Conservation (phyloP, 1,140 invertebrate genomes). For the Scaptodrosophila lebanonensis region DNA sequence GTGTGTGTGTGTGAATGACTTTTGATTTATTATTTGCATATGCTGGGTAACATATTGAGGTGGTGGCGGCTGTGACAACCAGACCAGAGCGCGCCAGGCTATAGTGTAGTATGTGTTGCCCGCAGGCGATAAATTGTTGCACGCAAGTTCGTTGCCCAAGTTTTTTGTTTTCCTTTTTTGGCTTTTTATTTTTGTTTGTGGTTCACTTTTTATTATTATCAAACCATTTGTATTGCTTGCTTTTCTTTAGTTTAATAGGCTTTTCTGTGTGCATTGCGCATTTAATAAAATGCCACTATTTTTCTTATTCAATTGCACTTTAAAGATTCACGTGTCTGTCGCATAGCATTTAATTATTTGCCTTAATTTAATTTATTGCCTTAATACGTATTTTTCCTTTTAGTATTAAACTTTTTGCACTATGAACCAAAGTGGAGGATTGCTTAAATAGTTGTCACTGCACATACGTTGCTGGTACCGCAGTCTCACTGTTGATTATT, state of each 20-base stretch:
- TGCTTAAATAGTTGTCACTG: constrained; percentile 35
- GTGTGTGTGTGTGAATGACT: no score
- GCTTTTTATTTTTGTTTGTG: constrained; percentile 34
- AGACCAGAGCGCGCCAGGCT: constrained; percentile 22
- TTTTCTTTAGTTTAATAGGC: constrained; percentile 20
- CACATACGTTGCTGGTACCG: constrained; percentile 49
- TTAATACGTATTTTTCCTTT: constrained; percentile 4
- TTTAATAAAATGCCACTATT: constrained; percentile 28
- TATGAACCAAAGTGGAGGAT: no score
- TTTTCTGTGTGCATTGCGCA: constrained; percentile 43
- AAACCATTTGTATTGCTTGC: constrained; percentile 1
- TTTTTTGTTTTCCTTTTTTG: constrained; percentile 48
- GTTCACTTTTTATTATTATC: constrained; percentile 15
- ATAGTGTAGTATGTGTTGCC: constrained; percentile 28
- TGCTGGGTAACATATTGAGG: no score
- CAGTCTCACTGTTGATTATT: constrained; percentile 17
- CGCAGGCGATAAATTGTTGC: constrained; percentile 52
- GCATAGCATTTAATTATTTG: constrained; percentile 18
- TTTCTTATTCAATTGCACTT: constrained; percentile 3
- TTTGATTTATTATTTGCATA: constrained; percentile 73
- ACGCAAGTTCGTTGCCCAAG: constrained; percentile 68
- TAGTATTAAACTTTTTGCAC: constrained; percentile 29
- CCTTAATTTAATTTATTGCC: constrained; percentile 11
- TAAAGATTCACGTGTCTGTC: background rate
- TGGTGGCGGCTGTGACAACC: constrained; percentile 66